Evolutionary conservation across 2,797 vertebrate genomes (phyloP).

Genomic region (Danionella dracula): DNA sequence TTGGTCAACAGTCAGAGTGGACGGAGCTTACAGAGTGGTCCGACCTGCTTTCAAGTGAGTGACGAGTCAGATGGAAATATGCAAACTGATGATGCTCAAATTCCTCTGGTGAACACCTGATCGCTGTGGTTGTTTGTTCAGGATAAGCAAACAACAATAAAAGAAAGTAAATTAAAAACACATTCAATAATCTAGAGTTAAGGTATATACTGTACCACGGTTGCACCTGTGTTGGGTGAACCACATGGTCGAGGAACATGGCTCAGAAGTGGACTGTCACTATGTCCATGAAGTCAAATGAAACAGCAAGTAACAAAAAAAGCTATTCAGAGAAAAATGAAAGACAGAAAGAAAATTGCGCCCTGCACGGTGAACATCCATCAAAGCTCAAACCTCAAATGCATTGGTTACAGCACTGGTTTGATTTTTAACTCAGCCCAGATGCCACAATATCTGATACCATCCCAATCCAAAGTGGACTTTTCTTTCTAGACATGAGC

Average conservation of each 20-base stretch:
- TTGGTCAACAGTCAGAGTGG: slow-evolving; percentile 30
- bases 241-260: slow-evolving; percentile 65
- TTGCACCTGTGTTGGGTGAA: slow-evolving; percentile 63
- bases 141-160: neutral
- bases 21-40: slow-evolving; percentile 37
- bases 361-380: slow-evolving; percentile 47
- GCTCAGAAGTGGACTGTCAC: slow-evolving; percentile 69
- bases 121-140: slow-evolving; percentile 59
- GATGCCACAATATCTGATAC: slow-evolving; percentile 23
- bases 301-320: slow-evolving; percentile 64
- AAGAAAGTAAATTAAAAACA: slow-evolving; percentile 54
- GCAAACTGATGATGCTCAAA: slow-evolving; percentile 61
- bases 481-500: slow-evolving; percentile 6
- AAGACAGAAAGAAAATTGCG: slow-evolving; percentile 51
- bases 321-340: slow-evolving; percentile 37
- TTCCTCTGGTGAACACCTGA: slow-evolving; percentile 60
- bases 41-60: slow-evolving; percentile 55
- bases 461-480: slow-evolving; percentile 12
- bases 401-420: slow-evolving; percentile 19
- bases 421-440: slow-evolving; percentile 24
- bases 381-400: slow-evolving; percentile 37
- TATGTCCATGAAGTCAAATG: slow-evolving; percentile 74
- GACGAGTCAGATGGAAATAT: slow-evolving; percentile 54
- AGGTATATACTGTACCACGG: slow-evolving; percentile 62
- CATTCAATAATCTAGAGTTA: slow-evolving; percentile 68